These are phyloP conservation scores for Orcinus orca DNA, from an alignment of 2,113 vertebrate genomes.

Conservation along the genomic window DNA sequence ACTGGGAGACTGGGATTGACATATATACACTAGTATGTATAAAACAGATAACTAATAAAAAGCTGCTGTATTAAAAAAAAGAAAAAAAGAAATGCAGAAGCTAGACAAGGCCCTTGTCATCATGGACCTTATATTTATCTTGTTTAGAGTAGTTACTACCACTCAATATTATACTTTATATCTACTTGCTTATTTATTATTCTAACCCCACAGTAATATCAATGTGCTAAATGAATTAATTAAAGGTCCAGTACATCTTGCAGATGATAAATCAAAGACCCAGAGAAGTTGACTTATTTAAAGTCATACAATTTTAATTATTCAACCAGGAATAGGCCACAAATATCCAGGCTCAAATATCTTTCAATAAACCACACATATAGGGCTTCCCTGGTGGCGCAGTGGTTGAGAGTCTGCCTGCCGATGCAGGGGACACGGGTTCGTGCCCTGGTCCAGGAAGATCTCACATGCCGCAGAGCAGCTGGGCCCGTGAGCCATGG, in stretches of 20 bases:
- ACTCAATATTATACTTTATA: background rate
- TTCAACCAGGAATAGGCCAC: background rate
- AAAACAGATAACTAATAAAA: too few species aligned
- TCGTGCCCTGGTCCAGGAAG: too few species aligned
- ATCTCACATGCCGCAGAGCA: too few species aligned
- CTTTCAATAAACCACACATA: background rate
- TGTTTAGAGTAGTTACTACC: background rate
- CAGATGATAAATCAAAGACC: slow-evolving; percentile 10
- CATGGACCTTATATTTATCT: background rate
- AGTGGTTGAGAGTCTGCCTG: too few species aligned
- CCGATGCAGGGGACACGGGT: too few species aligned
- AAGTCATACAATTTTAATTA: background rate
- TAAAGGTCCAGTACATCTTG: background rate
- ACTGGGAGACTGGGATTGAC: too few species aligned
- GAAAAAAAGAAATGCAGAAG: background rate
- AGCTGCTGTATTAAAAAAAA: background rate
- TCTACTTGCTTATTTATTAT: background rate
- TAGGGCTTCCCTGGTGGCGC: background rate
- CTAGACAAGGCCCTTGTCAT: background rate
- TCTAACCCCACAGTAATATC: background rate
- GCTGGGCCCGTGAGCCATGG: too few species aligned
- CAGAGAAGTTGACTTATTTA: background rate
- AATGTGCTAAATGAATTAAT: background rate
- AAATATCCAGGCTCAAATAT: background rate
- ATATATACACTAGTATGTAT: too few species aligned